Evolutionary conservation across 2,888 invertebrate genomes (phyloP), one percentile per base, ranked within the genome.

Genomic region (Azorinus chamasolen): DNA sequence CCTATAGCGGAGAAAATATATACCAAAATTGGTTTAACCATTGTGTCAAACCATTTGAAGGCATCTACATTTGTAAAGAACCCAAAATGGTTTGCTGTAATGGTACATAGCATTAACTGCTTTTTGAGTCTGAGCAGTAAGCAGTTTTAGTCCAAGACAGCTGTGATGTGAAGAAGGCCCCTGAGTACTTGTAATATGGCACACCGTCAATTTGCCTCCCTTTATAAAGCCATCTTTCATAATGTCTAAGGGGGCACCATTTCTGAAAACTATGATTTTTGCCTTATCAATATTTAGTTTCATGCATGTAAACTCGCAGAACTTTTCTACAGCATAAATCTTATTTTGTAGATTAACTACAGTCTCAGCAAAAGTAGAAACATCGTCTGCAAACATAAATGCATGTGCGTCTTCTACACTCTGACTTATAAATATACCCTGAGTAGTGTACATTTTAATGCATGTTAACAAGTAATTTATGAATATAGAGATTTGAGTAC

Each of bases 401-500:
- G n/a, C n/a, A n/a, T n/a, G n/a, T n/a, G n/a, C n/a, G n/a, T n/a
- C n/a, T n/a, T n/a, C n/a, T n/a, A n/a, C n/a, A n/a, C n/a, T n/a
- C n/a, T n/a, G n/a, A n/a, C n/a, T n/a, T n/a, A n/a, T n/a, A n/a
- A n/a, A n/a, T n/a, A n/a, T n/a, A n/a, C n/a, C n/a, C n/a, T n/a
- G n/a, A n/a, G n/a, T n/a, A n/a, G n/a, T n/a, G n/a, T n/a, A n/a
- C n/a, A n/a, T n/a, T 20, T 48, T 48, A 10, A 58, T 20, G 27
- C 18, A 37, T 18, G 58, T 24, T 24, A 58, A 45, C 22, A 61
- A 32, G 32, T 61, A 48, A 27, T 61, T 61, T 20, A 61, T 61
- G 20, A 61, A 61, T 25, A 61, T 22, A 37, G 61, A 61, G 58
- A 45, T 22, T 45, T 43, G 12, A 61, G 50, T 32, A 20, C 37